A percentile compares a stretch with the other conserved stretches of the same genome.
Evolutionary conservation across 2,797 vertebrate genomes (phyloP).

Genomic region (Taenioides sp.): DNA sequence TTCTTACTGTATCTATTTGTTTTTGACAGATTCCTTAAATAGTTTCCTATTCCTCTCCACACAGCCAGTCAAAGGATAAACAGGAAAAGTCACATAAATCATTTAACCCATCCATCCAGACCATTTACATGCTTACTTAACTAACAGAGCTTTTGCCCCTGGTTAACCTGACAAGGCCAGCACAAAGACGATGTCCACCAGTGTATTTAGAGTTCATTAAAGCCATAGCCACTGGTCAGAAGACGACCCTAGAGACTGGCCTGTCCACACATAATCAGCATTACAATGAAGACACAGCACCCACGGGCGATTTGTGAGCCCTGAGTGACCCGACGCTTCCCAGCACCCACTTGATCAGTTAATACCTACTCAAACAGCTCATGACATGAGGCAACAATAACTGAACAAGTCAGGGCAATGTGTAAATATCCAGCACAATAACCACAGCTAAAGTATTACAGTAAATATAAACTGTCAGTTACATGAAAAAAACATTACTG

Average conservation of each 20-base stretch:
- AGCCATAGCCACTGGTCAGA: slow-evolving; percentile 73
- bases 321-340: slow-evolving; percentile 27
- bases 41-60: neutral
- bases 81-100: slow-evolving; percentile 24
- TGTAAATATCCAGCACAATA: neutral
- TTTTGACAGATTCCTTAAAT: neutral
- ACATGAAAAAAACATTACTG: no score
- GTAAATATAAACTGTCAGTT: no score
- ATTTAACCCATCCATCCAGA: slow-evolving; percentile 36
- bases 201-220: slow-evolving; percentile 77
- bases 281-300: slow-evolving; percentile 60
- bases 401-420: neutral
- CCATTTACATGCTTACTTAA: slow-evolving; percentile 20
- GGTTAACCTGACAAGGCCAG: slow-evolving; percentile 34
- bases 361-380: neutral
- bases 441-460: no score
- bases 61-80: slow-evolving; percentile 4
- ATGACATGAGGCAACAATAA: neutral
- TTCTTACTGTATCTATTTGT: neutral
- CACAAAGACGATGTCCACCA: slow-evolving; percentile 59
- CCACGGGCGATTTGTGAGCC: slow-evolving; percentile 37
- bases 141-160: slow-evolving; percentile 38
- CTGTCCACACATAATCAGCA: slow-evolving; percentile 71
- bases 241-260: slow-evolving; percentile 67
- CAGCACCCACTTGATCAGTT: slow-evolving; percentile 1